These are phyloP conservation scores for Drosophila ohnishii DNA, from an alignment of 1,140 invertebrate species.

Conservation along the genomic window DNA sequence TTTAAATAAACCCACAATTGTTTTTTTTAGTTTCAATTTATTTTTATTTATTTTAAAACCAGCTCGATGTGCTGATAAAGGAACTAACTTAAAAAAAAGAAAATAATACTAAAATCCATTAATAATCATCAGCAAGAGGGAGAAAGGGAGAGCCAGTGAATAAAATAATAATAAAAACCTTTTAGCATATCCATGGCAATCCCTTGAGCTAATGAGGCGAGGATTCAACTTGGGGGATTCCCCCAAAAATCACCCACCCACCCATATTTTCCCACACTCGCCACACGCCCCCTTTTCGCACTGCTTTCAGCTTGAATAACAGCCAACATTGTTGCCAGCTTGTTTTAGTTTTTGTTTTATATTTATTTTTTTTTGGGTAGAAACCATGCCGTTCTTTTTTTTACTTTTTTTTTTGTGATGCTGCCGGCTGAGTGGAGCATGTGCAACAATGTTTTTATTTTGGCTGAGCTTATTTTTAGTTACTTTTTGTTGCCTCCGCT, in stretches of 20 bases:
- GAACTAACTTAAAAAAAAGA: background rate
- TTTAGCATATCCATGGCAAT: slow-evolving; percentile 50
- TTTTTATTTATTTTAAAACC: too few relatives aligned
- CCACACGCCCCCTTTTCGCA: slow-evolving; percentile 2
- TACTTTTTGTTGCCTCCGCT: slow-evolving; percentile 64
- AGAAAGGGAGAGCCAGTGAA: slow-evolving; percentile 18
- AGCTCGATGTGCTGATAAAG: too few relatives aligned
- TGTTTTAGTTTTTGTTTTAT: slow-evolving; percentile 39
- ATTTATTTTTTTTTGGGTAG: slow-evolving; percentile 12
- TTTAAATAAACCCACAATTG: too few relatives aligned
- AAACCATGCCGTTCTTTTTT: slow-evolving; percentile 2
- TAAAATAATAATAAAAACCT: slow-evolving; percentile 57
- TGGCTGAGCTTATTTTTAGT: slow-evolving; percentile 77
- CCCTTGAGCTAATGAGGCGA: slow-evolving; percentile 51
- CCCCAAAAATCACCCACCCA: background rate
- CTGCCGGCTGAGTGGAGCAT: slow-evolving; percentile 43
- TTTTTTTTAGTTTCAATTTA: too few relatives aligned
- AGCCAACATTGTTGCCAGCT: slow-evolving; percentile 56
- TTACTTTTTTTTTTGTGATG: slow-evolving; percentile 10
- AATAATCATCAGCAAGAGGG: slow-evolving; percentile 36
- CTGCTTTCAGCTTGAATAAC: slow-evolving; percentile 16
- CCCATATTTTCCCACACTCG: background rate
- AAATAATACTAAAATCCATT: slow-evolving; percentile 23
- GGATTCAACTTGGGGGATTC: slow-evolving; percentile 16
- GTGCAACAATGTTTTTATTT: slow-evolving; percentile 80